Conservation (phyloP, 1,140 invertebrate genomes). For the Drosophila repleta region DNA sequence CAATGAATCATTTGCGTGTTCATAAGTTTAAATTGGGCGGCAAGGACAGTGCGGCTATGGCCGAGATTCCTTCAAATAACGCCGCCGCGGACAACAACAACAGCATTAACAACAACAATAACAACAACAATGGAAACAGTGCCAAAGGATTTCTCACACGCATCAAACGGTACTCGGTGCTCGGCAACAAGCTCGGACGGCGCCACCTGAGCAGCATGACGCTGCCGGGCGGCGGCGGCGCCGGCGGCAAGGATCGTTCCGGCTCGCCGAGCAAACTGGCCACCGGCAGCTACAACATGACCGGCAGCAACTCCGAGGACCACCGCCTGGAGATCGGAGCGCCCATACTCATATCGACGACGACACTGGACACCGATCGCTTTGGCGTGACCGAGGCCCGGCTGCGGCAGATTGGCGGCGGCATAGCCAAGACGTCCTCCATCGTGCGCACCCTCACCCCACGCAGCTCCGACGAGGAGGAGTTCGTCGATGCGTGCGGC, state of each 20-base stretch:
- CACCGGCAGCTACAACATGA: constrained; percentile 82
- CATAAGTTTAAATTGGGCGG: constrained; percentile 75
- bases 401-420: constrained; percentile 73
- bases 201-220: constrained; percentile 64
- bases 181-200: constrained; percentile 71
- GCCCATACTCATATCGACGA: constrained; percentile 81
- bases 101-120: constrained; percentile 33
- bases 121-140: constrained; percentile 27
- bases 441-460: constrained; percentile 63
- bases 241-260: constrained; percentile 16
- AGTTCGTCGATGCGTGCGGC: constrained; percentile 70
- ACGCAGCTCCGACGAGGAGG: constrained; percentile 75
- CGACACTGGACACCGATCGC: constrained; percentile 76
- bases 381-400: constrained; percentile 76
- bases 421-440: constrained; percentile 67
- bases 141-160: constrained; percentile 70
- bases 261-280: constrained; percentile 61
- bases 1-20: constrained; percentile 80
- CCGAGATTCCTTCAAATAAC: constrained; percentile 42
- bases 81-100: constrained; percentile 35
- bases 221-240: background rate
- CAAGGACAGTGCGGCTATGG: constrained; percentile 58
- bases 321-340: constrained; percentile 81
- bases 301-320: constrained; percentile 76
- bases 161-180: constrained; percentile 79